Conservation (phyloP, 2,888 invertebrate species). For the Pemphredon lugubris region DNA sequence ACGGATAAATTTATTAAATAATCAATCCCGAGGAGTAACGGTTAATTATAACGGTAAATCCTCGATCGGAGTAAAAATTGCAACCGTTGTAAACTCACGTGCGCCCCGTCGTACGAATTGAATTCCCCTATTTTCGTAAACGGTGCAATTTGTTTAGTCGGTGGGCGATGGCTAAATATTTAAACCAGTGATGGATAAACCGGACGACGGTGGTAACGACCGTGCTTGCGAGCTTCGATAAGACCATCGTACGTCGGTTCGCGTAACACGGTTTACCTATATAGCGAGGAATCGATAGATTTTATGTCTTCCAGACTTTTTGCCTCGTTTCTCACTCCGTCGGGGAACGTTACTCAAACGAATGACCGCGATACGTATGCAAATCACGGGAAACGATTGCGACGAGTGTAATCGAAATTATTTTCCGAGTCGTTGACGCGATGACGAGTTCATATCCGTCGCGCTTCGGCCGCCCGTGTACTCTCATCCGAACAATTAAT, state of each 20-base stretch:
- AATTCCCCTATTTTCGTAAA: background rate
- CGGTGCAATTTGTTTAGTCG: background rate
- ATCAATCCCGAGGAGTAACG: no score
- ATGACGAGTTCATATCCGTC: background rate
- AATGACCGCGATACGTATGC: background rate
- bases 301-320: slow-evolving; percentile 1
- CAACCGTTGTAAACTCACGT: no score
- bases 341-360: slow-evolving; percentile 1
- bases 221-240: background rate
- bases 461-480: no score
- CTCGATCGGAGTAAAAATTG: background rate
- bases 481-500: background rate
- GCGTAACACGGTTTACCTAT: no score
- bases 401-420: background rate
- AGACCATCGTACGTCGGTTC: background rate
- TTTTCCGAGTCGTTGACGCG: background rate
- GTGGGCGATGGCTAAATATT: background rate
- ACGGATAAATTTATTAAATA: no score
- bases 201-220: slow-evolving; percentile 14
- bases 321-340: background rate
- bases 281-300: background rate
- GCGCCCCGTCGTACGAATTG: slow-evolving; percentile 5
- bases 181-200: slow-evolving; percentile 18
- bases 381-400: background rate
- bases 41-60: slow-evolving; percentile 13